Conservation (phyloP, 2,888 invertebrate species). For the Lacanobia oleracea region DNA sequence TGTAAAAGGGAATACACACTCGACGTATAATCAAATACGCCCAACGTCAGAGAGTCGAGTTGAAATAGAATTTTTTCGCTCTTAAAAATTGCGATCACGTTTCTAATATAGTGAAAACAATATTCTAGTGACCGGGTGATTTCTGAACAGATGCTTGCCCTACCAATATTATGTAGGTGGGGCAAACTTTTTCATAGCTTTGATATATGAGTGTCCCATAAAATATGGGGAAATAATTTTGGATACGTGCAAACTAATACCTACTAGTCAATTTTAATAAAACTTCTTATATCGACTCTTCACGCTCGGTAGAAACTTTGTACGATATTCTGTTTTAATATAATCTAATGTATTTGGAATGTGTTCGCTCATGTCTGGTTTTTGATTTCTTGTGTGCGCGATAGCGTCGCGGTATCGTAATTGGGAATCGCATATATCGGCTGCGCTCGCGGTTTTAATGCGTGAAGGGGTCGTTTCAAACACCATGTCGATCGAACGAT, state of each 20-base stretch:
- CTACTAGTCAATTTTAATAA: conserved; percentile 42
- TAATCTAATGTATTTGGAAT: conserved; percentile 29
- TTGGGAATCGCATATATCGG: conserved; percentile 83
- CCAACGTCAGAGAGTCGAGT: conserved; percentile 82
- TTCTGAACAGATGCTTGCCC: conserved; percentile 89
- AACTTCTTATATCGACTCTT: conserved; percentile 5
- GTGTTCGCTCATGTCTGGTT: conserved; percentile 43
- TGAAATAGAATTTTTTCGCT: conserved; percentile 89
- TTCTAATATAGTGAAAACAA: conserved; percentile 91
- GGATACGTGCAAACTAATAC: conserved; percentile 52
- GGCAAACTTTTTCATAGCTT: conserved; percentile 83
- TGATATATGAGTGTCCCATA: conserved; percentile 83
- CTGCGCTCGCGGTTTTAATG: conserved; percentile 81
- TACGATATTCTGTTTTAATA: conserved; percentile 15
- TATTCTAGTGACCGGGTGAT: conserved; percentile 91
- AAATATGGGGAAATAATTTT: conserved; percentile 71
- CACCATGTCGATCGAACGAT: conserved; percentile 82
- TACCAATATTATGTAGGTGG: conserved; percentile 85
- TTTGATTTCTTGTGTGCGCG: conserved; percentile 53
- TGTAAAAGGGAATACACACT: conserved; percentile 85
- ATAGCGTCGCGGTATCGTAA: conserved; percentile 78
- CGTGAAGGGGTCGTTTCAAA: conserved; percentile 79
- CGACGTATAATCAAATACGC: conserved; percentile 87
- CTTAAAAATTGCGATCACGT: conserved; percentile 91
- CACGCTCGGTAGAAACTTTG: background rate